These are phyloP conservation scores for Lytechinus pictus DNA, from an alignment of 35 echinoderm and acorn worm genomes.

Conservation along the genomic window DNA sequence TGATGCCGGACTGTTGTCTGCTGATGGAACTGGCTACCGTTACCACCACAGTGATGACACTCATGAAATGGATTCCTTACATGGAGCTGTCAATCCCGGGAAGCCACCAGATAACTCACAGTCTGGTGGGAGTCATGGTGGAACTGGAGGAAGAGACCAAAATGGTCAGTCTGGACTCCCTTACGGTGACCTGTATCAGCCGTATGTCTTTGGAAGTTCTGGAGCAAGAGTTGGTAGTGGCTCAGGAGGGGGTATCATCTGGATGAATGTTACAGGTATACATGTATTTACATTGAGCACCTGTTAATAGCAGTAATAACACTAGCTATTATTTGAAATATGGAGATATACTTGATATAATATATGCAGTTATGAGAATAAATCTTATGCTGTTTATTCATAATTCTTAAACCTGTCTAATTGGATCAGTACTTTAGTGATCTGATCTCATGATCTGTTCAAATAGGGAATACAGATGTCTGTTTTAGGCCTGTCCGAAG, in stretches of 20 bases:
- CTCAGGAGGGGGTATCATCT: slow-evolving; percentile 84
- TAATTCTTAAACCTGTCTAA: too few relatives aligned
- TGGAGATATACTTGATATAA: too few relatives aligned
- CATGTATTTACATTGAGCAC: too few relatives aligned
- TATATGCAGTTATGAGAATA: too few relatives aligned
- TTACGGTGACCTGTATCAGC: slow-evolving; percentile 92
- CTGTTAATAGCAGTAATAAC: too few relatives aligned
- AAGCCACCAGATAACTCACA: slow-evolving; percentile 56
- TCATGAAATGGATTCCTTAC: slow-evolving; percentile 76
- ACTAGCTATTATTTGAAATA: too few relatives aligned
- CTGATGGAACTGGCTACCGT: slow-evolving; percentile 78
- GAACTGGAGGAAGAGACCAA: slow-evolving; percentile 77
- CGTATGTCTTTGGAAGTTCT: slow-evolving; percentile 89
- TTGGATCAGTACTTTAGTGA: too few relatives aligned
- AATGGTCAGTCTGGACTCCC: slow-evolving; percentile 70
- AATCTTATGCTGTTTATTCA: too few relatives aligned
- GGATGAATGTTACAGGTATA: slow-evolving; percentile 80
- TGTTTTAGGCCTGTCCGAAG: too few relatives aligned
- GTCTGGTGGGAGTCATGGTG: slow-evolving; percentile 87
- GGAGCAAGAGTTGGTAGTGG: slow-evolving; percentile 69
- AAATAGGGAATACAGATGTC: too few relatives aligned
- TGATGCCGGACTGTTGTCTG: slow-evolving; percentile 76
- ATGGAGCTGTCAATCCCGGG: slow-evolving; percentile 92
- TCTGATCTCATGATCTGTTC: too few relatives aligned
- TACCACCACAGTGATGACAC: slow-evolving; percentile 77